A percentile compares a stretch with the other conserved stretches of the same genome.
Conservation (phyloP, 2,797 vertebrate species). For the Champsocephalus gunnari region DNA sequence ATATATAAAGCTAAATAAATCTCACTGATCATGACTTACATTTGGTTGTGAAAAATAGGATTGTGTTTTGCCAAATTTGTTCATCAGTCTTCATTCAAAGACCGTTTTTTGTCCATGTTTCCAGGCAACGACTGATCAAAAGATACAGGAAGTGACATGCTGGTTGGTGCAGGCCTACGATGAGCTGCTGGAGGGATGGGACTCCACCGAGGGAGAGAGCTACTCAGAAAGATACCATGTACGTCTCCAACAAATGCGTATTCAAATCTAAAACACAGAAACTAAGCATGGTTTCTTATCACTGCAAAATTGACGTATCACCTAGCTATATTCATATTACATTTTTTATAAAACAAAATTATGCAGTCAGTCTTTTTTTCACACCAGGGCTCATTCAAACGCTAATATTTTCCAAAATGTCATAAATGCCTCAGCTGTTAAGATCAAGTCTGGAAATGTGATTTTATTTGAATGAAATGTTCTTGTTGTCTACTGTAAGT, state of each 20-base stretch:
- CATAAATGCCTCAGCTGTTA: not conserved
- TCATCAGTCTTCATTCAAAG: accelerated
- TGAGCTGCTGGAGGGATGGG: slow-evolving; percentile 87
- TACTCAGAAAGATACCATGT: slow-evolving; percentile 91
- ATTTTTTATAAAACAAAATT: not conserved
- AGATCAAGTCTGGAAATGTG: not conserved
- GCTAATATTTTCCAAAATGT: not conserved
- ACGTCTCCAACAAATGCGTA: slow-evolving; percentile 37
- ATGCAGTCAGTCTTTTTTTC: not conserved
- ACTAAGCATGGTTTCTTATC: not conserved
- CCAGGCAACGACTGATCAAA: slow-evolving; percentile 79
- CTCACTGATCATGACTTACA: not conserved
- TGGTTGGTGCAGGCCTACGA: slow-evolving; percentile 90
- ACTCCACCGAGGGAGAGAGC: slow-evolving; percentile 86
- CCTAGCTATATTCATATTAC: not conserved
- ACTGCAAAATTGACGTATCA: not conserved
- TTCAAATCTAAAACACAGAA: not conserved
- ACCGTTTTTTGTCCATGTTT: not conserved
- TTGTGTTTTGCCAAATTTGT: not conserved
- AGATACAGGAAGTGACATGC: slow-evolving; percentile 85
- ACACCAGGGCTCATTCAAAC: not conserved
- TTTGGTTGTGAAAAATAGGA: no score
- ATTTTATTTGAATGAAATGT: not conserved
- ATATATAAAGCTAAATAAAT: not conserved
- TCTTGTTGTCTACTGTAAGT: not conserved